Evolutionary conservation across 2,113 vertebrate genomes (phyloP), one percentile per base, ranked within the genome.

Genomic region (Psilopogon haemacephalus): DNA sequence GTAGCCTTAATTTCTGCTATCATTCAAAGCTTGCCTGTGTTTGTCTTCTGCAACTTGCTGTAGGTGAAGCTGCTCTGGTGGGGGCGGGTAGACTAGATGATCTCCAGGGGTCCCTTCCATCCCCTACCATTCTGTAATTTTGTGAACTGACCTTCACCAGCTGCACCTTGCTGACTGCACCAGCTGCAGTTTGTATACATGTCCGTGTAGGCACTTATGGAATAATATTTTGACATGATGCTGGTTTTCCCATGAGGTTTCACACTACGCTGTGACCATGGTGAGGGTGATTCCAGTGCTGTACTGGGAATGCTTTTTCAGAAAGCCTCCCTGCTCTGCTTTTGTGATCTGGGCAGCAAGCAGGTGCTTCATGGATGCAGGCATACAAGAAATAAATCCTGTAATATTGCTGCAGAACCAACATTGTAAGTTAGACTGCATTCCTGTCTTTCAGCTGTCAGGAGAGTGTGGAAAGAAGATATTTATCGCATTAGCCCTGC

Each of bases 381-480:
- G 33, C 1, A 2, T 13, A 27, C 20, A 16, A 93, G 89, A 58
- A 79, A 10, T 32, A 38, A 86, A 73, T 12, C 73, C 90, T 81
- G 76, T 67, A 44, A 42, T 60, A 55, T 64, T 84, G 84, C 75
- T 72, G 84, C 77, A 56, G 35, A 13, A 77, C 83, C 26, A n/a
- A 59, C 58, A 12, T 0, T 44, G 84, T 68, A 40, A 71, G 94
- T 95, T n/a, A 35, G 79, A 62, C 95, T 65, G 70, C 94, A 96
- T 96, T 96, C 95, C 95, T 96, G 90, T 65, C 90, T 96, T 88
- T 95, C 92, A 92, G 38, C 56, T 96, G 94, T 96, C 95, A 88
- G 76, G 69, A 90, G 88, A 93, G 65, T 9, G 65, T 86, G 88
- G 96, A 96, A 96, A 96, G 95, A 65, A 93, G 95, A 93, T 96